Evolutionary conservation across 2,113 vertebrate genomes (phyloP), one percentile per base, ranked within the genome.

Genomic region (Megaceryle maxima): DNA sequence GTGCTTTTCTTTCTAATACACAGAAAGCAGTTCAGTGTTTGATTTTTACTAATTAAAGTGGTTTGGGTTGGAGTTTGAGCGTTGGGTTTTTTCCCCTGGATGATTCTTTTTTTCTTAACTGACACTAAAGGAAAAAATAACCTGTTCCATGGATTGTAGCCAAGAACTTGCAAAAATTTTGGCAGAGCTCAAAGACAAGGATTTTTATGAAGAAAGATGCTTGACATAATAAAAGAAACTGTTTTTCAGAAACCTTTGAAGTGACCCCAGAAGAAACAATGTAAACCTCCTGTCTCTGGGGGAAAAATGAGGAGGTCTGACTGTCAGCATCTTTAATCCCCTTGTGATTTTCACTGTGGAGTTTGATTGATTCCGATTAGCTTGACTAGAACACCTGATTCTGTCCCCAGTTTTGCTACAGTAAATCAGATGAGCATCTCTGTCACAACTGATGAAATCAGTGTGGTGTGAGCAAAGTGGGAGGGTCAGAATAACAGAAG

Each of bases 161-260:
- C 88, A 95, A 94, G 90, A 66, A 9, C 31, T 92, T 26, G 88
- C 60, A 91, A 44, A 50, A 62, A n/a, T 53, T n/a, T 94, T 93
- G 92, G 92, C 96, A 81, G 80, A 50, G 86, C 64, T 72, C 70
- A 57, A 68, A 75, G 88, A 7, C 16, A 16, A 51, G 25, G n/a
- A 21, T 87, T 90, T 95, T 96, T 76, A 35, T 92, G 90, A 55
- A 87, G 77, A 93, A 82, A 96, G 84, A 37, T 68, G 78, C 68
- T 81, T 51, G 66, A 50, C 33, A 56, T 18, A 33, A 74, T 83
- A 78, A 57, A 96, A 88, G 60, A 48, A 94, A 90, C 88, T 13
- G 68, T 57, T 90, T 60, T 72, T 57, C 64, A 78, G 80, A 63
- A 31, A 60, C 82, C 75, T 90, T 83, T 94, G 84, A 72, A 62